These are phyloP conservation scores for Sceloporus undulatus DNA, from an alignment of 2,113 vertebrate species.

Conservation along the genomic window DNA sequence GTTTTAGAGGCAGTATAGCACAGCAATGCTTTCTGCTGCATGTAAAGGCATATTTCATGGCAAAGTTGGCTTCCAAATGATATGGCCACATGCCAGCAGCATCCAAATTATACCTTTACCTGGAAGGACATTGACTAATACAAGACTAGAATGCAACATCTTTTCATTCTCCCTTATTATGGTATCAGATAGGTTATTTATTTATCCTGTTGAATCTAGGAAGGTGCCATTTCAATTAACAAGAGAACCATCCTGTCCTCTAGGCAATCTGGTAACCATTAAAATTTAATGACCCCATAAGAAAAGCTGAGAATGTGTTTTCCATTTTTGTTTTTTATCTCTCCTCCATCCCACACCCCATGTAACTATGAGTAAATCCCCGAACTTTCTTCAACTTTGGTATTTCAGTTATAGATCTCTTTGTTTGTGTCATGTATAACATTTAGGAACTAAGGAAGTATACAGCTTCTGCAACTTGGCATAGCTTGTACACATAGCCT, in stretches of 20 bases:
- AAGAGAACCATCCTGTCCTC: slow-evolving; percentile 68
- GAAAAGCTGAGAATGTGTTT: slow-evolving; percentile 58
- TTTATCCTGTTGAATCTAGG: slow-evolving; percentile 39
- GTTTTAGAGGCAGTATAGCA: slow-evolving; percentile 11
- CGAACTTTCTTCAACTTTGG: slow-evolving; percentile 50
- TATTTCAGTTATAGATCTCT: slow-evolving; percentile 62
- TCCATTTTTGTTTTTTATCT: slow-evolving; percentile 62
- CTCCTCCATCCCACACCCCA: neutral
- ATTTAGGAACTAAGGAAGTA: too few species aligned
- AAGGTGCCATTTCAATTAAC: slow-evolving; percentile 72
- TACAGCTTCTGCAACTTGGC: neutral
- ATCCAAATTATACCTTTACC: slow-evolving; percentile 65
- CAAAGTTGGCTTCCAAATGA: slow-evolving; percentile 38
- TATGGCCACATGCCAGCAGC: slow-evolving; percentile 39
- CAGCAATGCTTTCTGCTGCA: slow-evolving; percentile 34
- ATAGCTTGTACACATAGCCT: neutral
- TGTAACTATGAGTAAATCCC: slow-evolving; percentile 57
- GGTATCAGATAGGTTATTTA: slow-evolving; percentile 63
- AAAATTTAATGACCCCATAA: slow-evolving; percentile 69
- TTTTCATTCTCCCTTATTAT: slow-evolving; percentile 64
- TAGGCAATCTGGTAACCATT: slow-evolving; percentile 68
- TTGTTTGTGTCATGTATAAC: slow-evolving; percentile 43
- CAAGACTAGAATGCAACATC: slow-evolving; percentile 62
- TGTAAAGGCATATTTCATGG: slow-evolving; percentile 47
- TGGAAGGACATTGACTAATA: slow-evolving; percentile 52